phyloP scores from a whole-genome alignment of 2,797 vertebrate species.

The Acanthornis magna region DNA sequence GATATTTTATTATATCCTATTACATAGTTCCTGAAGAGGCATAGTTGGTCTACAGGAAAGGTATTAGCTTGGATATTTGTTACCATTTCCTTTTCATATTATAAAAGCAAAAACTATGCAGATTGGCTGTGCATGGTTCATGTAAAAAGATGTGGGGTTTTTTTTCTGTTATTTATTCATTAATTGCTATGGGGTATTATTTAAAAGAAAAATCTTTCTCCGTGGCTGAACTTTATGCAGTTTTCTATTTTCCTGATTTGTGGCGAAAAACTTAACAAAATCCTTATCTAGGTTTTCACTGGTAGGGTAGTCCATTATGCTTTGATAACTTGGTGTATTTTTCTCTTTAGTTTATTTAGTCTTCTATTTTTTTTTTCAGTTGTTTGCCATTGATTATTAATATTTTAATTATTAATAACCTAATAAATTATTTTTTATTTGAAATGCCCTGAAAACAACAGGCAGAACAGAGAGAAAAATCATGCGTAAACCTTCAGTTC shows the following conservation, averaged over 20 bases:
- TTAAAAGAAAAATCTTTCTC: not conserved
- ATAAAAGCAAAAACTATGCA: not conserved
- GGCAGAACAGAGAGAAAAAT: not conserved
- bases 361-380: not conserved
- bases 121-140: not conserved
- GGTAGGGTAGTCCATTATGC: not conserved
- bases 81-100: slow-evolving; percentile 13
- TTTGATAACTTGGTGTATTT: not conserved
- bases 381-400: not conserved
- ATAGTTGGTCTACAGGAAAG: not conserved
- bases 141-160: not conserved
- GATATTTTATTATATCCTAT: slow-evolving; percentile 6
- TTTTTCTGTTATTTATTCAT: not conserved
- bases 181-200: not conserved
- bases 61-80: not conserved
- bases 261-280: not conserved
- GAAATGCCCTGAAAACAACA: not conserved
- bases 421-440: not conserved
- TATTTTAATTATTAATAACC: not conserved
- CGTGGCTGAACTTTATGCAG: not conserved
- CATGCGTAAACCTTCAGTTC: not conserved
- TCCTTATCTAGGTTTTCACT: not conserved
- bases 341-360: not conserved
- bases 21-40: slow-evolving; percentile 7
- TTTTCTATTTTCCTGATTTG: not conserved